Percentiles rank a stretch among this genome's conserved stretches.
phyloP scores from a whole-genome alignment of 2,113 vertebrate genomes.

The Campylorhamphus procurvoides region DNA sequence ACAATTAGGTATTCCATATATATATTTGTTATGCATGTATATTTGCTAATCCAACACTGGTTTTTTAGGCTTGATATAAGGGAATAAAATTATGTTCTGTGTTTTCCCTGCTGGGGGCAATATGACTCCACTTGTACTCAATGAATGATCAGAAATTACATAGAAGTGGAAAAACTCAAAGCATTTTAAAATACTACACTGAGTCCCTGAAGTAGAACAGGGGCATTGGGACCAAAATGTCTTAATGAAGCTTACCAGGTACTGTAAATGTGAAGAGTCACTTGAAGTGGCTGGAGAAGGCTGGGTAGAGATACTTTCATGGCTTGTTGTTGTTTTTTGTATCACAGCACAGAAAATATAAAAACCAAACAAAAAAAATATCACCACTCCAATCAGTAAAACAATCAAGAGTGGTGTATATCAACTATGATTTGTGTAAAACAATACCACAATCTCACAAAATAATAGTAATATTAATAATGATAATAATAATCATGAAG shows the following conservation, averaged over 20 bases:
- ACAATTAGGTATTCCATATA: background rate
- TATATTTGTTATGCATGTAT: background rate
- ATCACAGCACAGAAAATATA: background rate
- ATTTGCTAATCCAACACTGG: background rate
- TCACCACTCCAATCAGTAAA: background rate
- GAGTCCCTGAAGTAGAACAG: background rate
- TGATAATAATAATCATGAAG: background rate
- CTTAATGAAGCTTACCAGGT: constrained; percentile 66
- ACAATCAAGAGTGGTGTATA: background rate
- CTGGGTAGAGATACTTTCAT: background rate
- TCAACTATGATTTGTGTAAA: background rate
- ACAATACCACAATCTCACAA: rapidly evolving
- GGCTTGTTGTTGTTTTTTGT: background rate
- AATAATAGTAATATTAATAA: background rate
- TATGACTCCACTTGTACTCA: constrained; percentile 71
- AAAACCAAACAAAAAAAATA: background rate
- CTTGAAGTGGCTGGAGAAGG: background rate
- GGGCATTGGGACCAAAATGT: background rate
- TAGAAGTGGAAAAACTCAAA: background rate
- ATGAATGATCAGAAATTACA: constrained; percentile 14
- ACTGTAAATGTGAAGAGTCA: constrained; percentile 6
- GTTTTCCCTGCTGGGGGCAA: constrained; percentile 78
- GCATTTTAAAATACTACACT: constrained; percentile 18
- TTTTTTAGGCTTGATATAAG: background rate
- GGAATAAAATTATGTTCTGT: constrained; percentile 29